phyloP scores from a whole-genome alignment of 1,140 invertebrate genomes.

The Thaumetopoea pityocampa region DNA sequence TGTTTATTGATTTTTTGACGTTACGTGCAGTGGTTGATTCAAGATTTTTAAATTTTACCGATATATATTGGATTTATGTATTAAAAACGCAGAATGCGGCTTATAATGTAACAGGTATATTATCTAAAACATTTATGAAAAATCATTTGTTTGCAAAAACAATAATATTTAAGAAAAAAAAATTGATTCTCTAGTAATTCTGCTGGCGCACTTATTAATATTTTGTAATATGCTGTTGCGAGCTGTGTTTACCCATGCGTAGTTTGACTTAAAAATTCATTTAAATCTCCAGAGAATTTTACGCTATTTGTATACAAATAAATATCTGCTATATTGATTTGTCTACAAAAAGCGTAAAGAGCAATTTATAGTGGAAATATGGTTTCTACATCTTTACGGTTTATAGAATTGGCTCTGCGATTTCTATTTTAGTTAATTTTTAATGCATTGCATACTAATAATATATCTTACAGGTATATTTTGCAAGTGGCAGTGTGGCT shows the following conservation, averaged over 20 bases:
- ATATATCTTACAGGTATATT: slow-evolving; percentile 26
- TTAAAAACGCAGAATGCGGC: slow-evolving; percentile 16
- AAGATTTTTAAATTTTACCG: slow-evolving; percentile 5
- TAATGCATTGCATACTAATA: slow-evolving; percentile 8
- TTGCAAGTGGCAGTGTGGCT: slow-evolving; percentile 34
- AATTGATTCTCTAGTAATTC: too few relatives aligned
- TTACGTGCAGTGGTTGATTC: slow-evolving; percentile 19
- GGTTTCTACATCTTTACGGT: background rate
- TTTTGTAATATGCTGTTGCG: too few relatives aligned
- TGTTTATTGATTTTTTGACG: slow-evolving; percentile 50
- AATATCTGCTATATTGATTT: too few relatives aligned
- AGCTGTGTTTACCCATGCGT: too few relatives aligned
- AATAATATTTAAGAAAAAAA: background rate
- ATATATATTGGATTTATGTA: background rate
- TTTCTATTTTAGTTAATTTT: background rate
- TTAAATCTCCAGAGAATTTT: too few relatives aligned
- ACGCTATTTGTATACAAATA: too few relatives aligned
- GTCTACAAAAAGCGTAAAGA: too few relatives aligned
- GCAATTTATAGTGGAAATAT: slow-evolving; percentile 4
- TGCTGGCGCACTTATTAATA: too few relatives aligned
- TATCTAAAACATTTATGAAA: slow-evolving; percentile 3
- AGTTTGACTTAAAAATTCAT: too few relatives aligned
- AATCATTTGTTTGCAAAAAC: background rate
- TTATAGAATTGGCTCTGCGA: background rate
- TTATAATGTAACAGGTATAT: slow-evolving; percentile 24